Conservation (phyloP, 2,113 vertebrate genomes). For the Nanger granti region DNA sequence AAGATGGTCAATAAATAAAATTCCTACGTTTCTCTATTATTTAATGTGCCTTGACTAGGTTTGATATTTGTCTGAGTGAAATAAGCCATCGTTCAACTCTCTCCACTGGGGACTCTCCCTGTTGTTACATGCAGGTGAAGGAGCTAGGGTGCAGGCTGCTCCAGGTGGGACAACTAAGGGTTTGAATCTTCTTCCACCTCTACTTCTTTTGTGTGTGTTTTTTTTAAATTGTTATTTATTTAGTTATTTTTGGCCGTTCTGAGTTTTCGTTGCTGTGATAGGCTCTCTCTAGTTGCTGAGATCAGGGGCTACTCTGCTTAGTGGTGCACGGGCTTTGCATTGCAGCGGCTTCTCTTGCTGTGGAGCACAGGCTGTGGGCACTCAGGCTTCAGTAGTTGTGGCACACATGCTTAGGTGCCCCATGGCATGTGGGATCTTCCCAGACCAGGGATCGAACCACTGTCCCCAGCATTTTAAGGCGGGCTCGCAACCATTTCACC, state of each 20-base stretch:
- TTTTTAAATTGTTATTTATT: fast-evolving
- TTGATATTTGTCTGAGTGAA: not conserved
- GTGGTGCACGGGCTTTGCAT: not conserved
- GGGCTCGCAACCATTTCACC: not conserved
- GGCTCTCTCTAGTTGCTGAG: not conserved
- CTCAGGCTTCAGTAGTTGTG: not conserved
- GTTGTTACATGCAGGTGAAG: not conserved
- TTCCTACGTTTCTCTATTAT: not conserved
- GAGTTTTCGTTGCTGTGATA: not conserved
- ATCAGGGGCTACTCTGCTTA: not conserved
- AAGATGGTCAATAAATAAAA: not conserved
- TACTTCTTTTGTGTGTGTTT: not conserved
- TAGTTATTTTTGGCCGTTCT: not conserved
- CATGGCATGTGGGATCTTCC: not conserved
- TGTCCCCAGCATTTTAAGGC: not conserved
- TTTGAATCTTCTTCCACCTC: not conserved
- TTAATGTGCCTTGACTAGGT: not conserved
- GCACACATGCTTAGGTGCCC: not conserved
- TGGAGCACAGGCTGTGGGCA: not conserved
- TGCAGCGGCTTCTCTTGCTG: not conserved
- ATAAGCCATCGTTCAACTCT: not conserved
- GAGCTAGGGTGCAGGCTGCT: not conserved
- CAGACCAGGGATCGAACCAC: not conserved
- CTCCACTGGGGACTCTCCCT: not conserved
- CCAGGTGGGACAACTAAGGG: not conserved